Base-by-base conservation (phyloP, 2,888 invertebrate genomes). In the Amblyteles armatorius region DNA sequence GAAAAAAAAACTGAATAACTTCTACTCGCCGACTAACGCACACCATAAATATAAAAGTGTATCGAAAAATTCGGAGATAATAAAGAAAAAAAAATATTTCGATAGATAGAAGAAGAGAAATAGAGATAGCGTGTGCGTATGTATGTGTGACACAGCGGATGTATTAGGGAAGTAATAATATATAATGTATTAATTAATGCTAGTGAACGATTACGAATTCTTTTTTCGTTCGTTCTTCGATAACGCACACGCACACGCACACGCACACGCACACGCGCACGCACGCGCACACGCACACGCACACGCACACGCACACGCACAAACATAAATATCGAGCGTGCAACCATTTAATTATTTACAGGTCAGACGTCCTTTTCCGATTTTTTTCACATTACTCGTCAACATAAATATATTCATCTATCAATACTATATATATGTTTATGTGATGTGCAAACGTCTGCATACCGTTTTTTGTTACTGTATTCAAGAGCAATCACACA, bases 291-390 rank as follows among this genome's bases (percentile, higher is more conserved):
- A 67, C 67, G n/a, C 67, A 71, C 65, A 82, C 76, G 76, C 22
- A 48, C 60, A 36, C 69, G 22, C 73, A 48, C 68, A 74, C 69
- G 48, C 44, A 72, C 73, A 77, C 72, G 52, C 40, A 29, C 80
- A 84, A 83, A 67, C 68, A 86, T 85, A 83, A 78, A 86, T 87
- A 86, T 86, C 88, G 87, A 85, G 74, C 88, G 88, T 88, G 88
- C 89, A 89, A 83, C 79, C 79, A 74, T 74, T 81, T 48, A 55
- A 81, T 84, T 88, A 88, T 88, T 88, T 89, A 89, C 88, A 88
- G 86, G 87, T 87, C 87, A 88, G 86, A 86, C 86, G 78, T 67
- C 52, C 74, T 79, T 65, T 72, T 57, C 72, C 77, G 36, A 60
- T 87, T 68, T 50, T 19, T 68, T 79, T 77, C 48, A 67, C 77